Evolutionary conservation across 2,113 vertebrate genomes (phyloP), one percentile per base, ranked within the genome.

Genomic region (Caranx melampygus): DNA sequence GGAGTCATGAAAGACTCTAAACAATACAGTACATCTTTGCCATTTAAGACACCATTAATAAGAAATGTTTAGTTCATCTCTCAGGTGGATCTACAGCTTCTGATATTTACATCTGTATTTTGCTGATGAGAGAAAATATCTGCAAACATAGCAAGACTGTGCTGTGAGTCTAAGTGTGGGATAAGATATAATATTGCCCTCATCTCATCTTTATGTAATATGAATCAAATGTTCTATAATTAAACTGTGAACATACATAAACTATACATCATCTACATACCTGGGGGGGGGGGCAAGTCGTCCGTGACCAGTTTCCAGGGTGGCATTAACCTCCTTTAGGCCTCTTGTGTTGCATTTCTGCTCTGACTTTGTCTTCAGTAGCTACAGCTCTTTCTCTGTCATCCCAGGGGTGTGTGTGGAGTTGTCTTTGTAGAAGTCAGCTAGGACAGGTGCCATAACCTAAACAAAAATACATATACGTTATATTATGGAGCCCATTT

Each of bases 11-110:
- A 51, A 61, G 14, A 11, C 70, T 83, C 10, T 8, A 42, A 64
- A 78, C 40, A 78, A 44, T 26, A 68, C 7, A 44, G 34, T 16
- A 31, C 40, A 31, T 52, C 8, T 65, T 78, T 58, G 5, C 21
- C 4, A 61, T 71, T 65, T 67, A 6, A 55, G 34, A 33, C 35
- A 69, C 63, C 65, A 82, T 62, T 82, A 58, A 62, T 31, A 44
- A 34, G 3, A 61, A 64, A 71, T 57, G 11, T 26, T 52, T 31
- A 20, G 45, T 35, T 86, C 5, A 42, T 72, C 12, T 55, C 42
- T 67, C 21, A 69, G 57, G 42, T 65, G 16, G n/a, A 59, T 35
- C 4, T 20, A 45, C 34, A 51, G 26, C 42, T 54, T 70, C 16
- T 14, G 26, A 9, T 26, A 72, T 58, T 37, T 15, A 44, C 34